Evolutionary conservation across 1,140 invertebrate species (phyloP).

Genomic region (Drosophila murphyi): DNA sequence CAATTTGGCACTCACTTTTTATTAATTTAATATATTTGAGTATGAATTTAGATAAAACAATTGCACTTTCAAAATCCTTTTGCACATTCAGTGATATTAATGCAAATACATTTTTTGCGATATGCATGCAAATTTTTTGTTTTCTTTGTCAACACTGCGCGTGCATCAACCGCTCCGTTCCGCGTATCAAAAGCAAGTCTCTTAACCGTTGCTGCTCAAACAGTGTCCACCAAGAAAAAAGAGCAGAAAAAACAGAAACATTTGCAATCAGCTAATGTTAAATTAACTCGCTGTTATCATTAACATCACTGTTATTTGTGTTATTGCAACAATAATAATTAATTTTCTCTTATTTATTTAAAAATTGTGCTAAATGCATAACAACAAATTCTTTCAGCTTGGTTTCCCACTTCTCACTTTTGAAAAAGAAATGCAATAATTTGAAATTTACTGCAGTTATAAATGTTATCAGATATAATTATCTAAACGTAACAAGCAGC

Average conservation of each 20-base stretch:
- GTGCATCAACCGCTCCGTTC: slow-evolving; percentile 22
- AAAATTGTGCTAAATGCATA: no score
- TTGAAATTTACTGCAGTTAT: no score
- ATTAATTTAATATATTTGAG: background rate
- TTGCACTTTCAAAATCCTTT: background rate
- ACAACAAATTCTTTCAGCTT: no score
- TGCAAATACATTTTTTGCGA: slow-evolving; percentile 4
- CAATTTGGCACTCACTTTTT: slow-evolving; percentile 32
- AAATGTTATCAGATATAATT: no score
- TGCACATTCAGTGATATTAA: background rate
- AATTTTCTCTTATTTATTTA: no score
- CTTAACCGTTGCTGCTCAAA: slow-evolving; percentile 1
- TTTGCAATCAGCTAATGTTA: background rate
- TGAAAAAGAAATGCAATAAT: no score
- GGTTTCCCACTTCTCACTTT: no score
- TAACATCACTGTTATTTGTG: slow-evolving; percentile 3
- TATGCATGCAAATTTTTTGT: slow-evolving; percentile 25
- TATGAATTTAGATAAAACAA: background rate
- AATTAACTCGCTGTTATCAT: slow-evolving; percentile 11
- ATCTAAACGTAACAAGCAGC: background rate
- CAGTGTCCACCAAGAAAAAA: background rate
- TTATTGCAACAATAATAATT: background rate
- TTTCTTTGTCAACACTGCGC: slow-evolving; percentile 27
- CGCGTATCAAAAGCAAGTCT: slow-evolving; percentile 22
- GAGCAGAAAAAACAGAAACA: slow-evolving; percentile 8